These are phyloP conservation scores for Porphyrio hochstetteri DNA, from an alignment of 2,113 vertebrate genomes.

Conservation along the genomic window DNA sequence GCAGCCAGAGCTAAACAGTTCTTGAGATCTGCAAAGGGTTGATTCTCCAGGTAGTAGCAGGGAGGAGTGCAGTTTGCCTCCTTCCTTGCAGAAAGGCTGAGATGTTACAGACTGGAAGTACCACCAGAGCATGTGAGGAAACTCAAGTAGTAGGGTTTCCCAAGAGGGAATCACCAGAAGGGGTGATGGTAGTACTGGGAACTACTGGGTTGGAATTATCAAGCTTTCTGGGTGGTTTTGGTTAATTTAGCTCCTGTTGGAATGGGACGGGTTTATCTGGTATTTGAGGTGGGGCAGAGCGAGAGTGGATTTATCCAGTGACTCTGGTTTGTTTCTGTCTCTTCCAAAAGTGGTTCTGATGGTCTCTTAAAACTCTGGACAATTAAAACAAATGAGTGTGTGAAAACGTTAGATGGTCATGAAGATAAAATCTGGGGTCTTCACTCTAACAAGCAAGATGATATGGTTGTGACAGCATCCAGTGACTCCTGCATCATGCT, in stretches of 20 bases:
- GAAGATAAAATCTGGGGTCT: slow-evolving; percentile 97
- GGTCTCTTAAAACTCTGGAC: slow-evolving; percentile 98
- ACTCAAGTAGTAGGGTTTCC: too few species aligned
- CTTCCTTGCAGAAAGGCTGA: too few species aligned
- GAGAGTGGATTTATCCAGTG: neutral
- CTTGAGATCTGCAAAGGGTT: too few species aligned
- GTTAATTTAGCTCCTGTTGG: neutral
- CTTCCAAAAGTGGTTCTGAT: slow-evolving; percentile 84
- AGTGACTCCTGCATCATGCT: slow-evolving; percentile 87
- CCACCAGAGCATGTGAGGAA: too few species aligned
- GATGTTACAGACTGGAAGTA: too few species aligned
- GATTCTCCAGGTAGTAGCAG: too few species aligned
- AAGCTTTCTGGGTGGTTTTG: neutral
- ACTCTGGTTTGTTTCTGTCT: neutral
- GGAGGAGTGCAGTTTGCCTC: too few species aligned
- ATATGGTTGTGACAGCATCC: slow-evolving; percentile 85
- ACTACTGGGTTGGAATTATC: too few species aligned
- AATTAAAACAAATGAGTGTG: slow-evolving; percentile 94
- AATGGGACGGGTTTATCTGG: neutral
- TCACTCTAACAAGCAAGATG: slow-evolving; percentile 82
- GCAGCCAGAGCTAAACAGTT: too few species aligned
- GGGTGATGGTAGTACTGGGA: too few species aligned
- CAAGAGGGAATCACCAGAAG: too few species aligned
- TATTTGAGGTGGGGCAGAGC: neutral
- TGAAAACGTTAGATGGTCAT: slow-evolving; percentile 90